Conservation (phyloP, 2,888 invertebrate genomes). For the Chrysotoxum bicinctum region DNA sequence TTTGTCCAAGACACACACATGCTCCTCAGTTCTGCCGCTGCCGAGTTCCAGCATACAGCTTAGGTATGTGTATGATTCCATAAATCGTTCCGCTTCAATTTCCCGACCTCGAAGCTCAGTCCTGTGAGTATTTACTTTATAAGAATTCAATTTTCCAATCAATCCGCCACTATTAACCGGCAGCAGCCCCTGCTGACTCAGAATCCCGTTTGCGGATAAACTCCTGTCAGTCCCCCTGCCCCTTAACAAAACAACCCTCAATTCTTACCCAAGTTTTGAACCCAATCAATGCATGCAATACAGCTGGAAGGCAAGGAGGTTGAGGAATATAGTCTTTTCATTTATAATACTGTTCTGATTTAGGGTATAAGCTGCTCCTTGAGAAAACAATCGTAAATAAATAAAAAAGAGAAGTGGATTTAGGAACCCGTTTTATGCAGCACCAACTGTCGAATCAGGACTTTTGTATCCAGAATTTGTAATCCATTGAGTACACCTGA, state of each 20-base stretch:
- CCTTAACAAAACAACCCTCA: background rate
- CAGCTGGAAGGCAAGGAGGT: background rate
- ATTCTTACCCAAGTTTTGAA: background rate
- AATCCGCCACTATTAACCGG: conserved; percentile 69
- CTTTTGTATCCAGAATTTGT: conserved; percentile 54
- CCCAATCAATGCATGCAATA: conserved; percentile 12
- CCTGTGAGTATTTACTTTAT: conserved; percentile 70
- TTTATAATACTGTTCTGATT: conserved; percentile 39
- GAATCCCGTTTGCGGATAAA: conserved; percentile 23
- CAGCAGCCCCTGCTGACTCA: conserved; percentile 28
- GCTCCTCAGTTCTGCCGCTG: background rate
- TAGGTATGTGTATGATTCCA: conserved; percentile 56
- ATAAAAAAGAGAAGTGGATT: conserved; percentile 51
- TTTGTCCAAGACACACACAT: conserved; percentile 61
- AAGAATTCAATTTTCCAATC: conserved; percentile 73
- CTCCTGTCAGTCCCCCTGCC: too few relatives aligned
- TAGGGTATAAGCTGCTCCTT: conserved; percentile 66
- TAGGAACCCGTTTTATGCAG: conserved; percentile 11
- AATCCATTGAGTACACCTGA: conserved; percentile 36
- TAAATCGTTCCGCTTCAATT: conserved; percentile 71
- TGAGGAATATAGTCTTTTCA: background rate
- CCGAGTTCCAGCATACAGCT: background rate
- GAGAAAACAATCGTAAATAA: conserved; percentile 71
- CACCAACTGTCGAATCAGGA: background rate
- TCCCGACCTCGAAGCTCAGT: conserved; percentile 49